phyloP scores from a whole-genome alignment of 2,888 invertebrate genomes.

The Mythimna loreyi region DNA sequence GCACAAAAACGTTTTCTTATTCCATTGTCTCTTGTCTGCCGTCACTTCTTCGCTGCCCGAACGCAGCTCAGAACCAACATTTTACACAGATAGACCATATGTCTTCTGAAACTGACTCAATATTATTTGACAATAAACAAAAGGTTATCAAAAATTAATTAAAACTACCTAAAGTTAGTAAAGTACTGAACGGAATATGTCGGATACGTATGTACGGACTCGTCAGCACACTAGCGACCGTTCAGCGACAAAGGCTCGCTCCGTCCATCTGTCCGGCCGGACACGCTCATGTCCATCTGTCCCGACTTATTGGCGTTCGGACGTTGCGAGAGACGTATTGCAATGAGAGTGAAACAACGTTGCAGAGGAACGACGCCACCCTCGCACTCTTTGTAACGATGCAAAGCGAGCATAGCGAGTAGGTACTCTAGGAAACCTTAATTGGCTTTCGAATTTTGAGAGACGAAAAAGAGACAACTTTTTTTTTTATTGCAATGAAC shows the following conservation, averaged over 20 bases:
- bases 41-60: too few species aligned
- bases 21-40: too few species aligned
- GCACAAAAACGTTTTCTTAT: too few species aligned
- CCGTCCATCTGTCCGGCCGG: not conserved
- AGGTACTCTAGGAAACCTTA: not conserved
- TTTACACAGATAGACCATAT: too few species aligned
- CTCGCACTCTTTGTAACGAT: not conserved
- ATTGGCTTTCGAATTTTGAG: not conserved
- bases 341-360: slow-evolving; percentile 21
- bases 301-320: slow-evolving; percentile 9
- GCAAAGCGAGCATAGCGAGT: slow-evolving; percentile 1
- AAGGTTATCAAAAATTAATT: not conserved
- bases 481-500: too few species aligned
- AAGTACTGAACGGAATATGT: not conserved
- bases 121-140: not conserved
- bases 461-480: not conserved
- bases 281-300: slow-evolving; percentile 16
- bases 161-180: not conserved
- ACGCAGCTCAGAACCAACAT: too few species aligned
- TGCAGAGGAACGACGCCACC: not conserved
- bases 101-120: not conserved
- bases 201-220: too few species aligned
- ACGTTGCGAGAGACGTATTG: not conserved
- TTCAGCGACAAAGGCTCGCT: not conserved
- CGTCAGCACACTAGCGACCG: not conserved